These are phyloP conservation scores for Idaea aversata DNA, from an alignment of 2,888 invertebrate species.

Conservation along the genomic window DNA sequence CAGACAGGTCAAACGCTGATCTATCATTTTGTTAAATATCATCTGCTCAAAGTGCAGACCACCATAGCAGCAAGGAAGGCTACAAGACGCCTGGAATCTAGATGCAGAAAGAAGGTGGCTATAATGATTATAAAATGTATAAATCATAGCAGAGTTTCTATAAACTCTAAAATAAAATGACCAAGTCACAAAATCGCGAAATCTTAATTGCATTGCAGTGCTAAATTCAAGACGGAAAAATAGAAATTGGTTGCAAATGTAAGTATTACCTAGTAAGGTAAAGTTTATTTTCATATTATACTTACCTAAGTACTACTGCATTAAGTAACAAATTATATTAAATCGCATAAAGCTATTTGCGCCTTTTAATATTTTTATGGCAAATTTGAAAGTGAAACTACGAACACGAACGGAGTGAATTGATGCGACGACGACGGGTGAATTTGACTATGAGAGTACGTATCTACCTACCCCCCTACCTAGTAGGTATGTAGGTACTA, in stretches of 20 bases:
- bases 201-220: conserved; percentile 1
- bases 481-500: no score
- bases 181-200: neutral
- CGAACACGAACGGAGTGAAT: neutral
- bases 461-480: no score
- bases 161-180: neutral
- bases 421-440: no score
- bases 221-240: neutral
- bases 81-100: neutral
- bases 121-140: neutral
- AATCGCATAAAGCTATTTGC: neutral
- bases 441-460: no score
- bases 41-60: no score
- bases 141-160: neutral
- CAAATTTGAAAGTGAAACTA: no score
- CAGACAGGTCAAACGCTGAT: no score
- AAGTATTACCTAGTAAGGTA: neutral
- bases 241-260: neutral
- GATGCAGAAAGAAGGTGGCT: neutral
- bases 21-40: no score
- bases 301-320: neutral
- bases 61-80: no score
- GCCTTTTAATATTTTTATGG: neutral
- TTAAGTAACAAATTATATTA: neutral
- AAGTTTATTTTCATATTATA: neutral